Evolutionary conservation across 2,888 invertebrate genomes (phyloP).

Genomic region (Acanthoscelides obtectus): DNA sequence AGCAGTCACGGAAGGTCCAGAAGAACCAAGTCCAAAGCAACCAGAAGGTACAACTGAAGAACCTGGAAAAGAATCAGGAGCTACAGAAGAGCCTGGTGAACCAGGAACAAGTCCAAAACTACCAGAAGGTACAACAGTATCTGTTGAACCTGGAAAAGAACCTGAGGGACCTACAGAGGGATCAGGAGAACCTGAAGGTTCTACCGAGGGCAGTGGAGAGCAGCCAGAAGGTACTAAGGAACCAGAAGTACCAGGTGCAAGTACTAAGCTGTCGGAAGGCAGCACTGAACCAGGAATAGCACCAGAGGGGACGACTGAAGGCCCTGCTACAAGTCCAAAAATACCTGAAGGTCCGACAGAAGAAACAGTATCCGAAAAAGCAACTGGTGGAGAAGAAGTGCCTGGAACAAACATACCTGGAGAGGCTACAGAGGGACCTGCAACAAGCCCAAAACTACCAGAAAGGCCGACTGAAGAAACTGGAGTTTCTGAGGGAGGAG

Average conservation of each 20-base stretch:
- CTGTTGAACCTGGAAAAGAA: too few species aligned
- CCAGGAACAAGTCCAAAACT: conserved; percentile 1
- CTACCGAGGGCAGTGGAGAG: too few species aligned
- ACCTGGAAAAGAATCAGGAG: background rate
- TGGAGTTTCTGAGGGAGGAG: background rate
- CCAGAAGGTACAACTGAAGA: background rate
- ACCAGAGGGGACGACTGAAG: background rate
- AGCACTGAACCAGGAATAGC: conserved; percentile 4
- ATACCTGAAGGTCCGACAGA: background rate
- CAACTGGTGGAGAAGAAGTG: background rate
- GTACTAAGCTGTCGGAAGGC: conserved; percentile 15
- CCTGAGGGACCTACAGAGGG: background rate
- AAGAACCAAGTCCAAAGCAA: background rate
- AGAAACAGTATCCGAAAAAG: background rate
- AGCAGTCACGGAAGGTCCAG: conserved; percentile 7
- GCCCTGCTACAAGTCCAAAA: too few species aligned
- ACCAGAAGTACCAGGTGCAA: conserved; percentile 11
- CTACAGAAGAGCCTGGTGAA: background rate
- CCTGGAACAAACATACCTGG: background rate
- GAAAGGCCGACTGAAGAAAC: background rate
- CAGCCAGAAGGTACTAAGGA: conserved; percentile 7
- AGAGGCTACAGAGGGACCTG: background rate
- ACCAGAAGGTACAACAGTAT: too few species aligned
- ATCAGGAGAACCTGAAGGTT: background rate
- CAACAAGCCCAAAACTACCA: background rate